Evolutionary conservation across 2,888 invertebrate species (phyloP).

Genomic region (Sceliomorpha sp.): DNA sequence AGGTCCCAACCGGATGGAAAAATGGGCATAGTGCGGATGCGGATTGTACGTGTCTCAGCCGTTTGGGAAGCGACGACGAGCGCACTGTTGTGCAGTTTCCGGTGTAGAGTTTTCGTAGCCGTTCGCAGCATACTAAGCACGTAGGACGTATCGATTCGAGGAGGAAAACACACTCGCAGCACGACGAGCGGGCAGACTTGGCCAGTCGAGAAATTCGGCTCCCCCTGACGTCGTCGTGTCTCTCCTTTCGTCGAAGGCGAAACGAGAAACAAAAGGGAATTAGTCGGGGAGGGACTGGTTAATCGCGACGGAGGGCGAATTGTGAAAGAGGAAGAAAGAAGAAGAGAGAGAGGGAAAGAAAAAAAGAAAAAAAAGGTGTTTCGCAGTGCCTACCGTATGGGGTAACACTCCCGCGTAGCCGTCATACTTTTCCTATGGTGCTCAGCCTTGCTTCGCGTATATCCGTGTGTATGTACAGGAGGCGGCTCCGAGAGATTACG

Average conservation of each 20-base stretch:
- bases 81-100: constrained; percentile 55
- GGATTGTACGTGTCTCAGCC: no score
- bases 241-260: no score
- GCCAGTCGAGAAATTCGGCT: constrained; percentile 51
- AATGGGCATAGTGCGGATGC: no score
- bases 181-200: constrained; percentile 29
- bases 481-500: constrained; percentile 51
- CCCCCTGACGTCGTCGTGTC: constrained; percentile 22
- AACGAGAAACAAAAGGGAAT: no score
- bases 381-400: constrained; percentile 73
- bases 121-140: constrained; percentile 62
- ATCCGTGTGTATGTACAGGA: constrained; percentile 33
- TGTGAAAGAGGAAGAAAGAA: no score
- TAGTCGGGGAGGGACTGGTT: no score
- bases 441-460: no score
- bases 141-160: constrained; percentile 73
- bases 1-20: no score
- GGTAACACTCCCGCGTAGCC: constrained; percentile 76
- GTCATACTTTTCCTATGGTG: constrained; percentile 65
- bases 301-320: no score
- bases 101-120: constrained; percentile 55
- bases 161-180: constrained; percentile 68
- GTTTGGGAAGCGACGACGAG: no score
- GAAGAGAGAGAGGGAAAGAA: constrained; percentile 10
- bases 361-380: constrained; percentile 23